phyloP scores from a whole-genome alignment of 2,113 vertebrate species.

The Nestor notabilis region DNA sequence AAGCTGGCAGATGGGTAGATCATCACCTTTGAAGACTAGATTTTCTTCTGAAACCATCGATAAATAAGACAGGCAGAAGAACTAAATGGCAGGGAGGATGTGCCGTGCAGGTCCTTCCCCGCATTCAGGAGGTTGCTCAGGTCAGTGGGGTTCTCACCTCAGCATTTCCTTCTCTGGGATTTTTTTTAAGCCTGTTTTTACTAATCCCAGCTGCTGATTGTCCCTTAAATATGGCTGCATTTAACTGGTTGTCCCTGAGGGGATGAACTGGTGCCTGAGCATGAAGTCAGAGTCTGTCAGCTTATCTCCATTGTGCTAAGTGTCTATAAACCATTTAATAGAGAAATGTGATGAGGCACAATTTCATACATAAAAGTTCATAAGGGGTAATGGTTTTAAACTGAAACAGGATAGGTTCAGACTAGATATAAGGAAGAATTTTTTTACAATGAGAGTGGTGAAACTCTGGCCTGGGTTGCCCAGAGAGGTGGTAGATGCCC shows the following conservation, averaged over 20 bases:
- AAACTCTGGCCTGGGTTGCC: background rate
- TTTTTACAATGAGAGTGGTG: background rate
- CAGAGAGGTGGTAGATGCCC: background rate
- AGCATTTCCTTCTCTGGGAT: background rate
- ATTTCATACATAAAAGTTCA: background rate
- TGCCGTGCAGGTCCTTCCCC: background rate
- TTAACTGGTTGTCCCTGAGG: background rate
- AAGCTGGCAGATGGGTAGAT: background rate
- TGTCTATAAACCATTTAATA: background rate
- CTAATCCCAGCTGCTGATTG: background rate
- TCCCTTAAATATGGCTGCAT: background rate
- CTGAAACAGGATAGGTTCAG: background rate
- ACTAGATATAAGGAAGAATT: background rate
- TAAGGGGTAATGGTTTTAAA: background rate
- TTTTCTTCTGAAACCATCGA: background rate
- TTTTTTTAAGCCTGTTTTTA: background rate
- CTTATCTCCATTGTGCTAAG: rapidly evolving
- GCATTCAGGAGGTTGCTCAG: background rate
- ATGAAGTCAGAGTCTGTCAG: background rate
- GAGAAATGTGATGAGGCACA: background rate
- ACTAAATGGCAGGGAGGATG: background rate
- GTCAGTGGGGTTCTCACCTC: background rate
- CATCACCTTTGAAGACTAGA: background rate
- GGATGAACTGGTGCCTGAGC: background rate
- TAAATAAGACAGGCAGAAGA: background rate